phyloP scores from a whole-genome alignment of 2,113 vertebrate species.

The Chlorodrepanis virens region DNA sequence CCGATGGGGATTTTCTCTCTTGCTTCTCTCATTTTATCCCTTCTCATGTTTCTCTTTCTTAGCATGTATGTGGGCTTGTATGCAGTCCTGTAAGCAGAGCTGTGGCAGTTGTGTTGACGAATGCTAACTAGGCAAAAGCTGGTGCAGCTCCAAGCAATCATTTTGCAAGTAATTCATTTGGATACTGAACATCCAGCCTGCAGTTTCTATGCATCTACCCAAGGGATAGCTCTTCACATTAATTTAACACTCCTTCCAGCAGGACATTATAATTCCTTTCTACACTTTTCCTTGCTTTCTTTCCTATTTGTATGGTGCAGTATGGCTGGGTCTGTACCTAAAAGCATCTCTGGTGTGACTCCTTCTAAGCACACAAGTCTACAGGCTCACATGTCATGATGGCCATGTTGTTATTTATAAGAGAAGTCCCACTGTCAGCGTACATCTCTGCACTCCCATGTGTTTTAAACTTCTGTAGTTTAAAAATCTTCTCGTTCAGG shows the following conservation, averaged over 20 bases:
- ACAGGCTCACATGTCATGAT: neutral
- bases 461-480: neutral
- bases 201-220: neutral
- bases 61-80: neutral
- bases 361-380: neutral
- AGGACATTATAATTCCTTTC: neutral
- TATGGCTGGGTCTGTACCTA: neutral
- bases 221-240: neutral
- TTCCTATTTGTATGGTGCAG: neutral
- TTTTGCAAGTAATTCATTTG: neutral
- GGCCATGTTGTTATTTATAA: neutral
- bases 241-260: neutral
- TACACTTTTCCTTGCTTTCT: neutral
- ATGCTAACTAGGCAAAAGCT: neutral
- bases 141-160: neutral
- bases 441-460: fast-evolving
- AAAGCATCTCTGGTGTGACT: neutral
- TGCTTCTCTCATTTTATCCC: neutral
- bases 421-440: fast-evolving
- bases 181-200: neutral
- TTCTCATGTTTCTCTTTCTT: neutral
- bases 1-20: neutral
- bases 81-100: neutral
- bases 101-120: neutral
- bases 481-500: neutral